phyloP scores from a whole-genome alignment of 2,797 vertebrate species.

The Podargus strigoides region DNA sequence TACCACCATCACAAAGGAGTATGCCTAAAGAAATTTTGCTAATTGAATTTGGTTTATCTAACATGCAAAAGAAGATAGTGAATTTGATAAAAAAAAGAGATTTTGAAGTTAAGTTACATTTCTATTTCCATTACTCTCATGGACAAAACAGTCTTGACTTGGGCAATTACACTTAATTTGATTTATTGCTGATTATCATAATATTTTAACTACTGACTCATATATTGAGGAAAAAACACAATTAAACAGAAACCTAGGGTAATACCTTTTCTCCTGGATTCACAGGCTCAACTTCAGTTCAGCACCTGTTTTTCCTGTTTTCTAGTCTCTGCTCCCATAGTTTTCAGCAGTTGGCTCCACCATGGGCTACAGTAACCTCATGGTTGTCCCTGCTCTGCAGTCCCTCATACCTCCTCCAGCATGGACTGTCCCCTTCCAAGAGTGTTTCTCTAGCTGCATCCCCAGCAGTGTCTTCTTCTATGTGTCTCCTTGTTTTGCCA shows the following conservation, averaged over 20 bases:
- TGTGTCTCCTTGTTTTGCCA: too few species aligned
- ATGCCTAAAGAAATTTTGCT: neutral
- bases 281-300: neutral
- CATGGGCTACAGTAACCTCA: neutral
- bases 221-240: neutral
- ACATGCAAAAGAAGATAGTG: neutral
- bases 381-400: too few species aligned
- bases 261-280: neutral
- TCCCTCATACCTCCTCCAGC: neutral
- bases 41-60: neutral
- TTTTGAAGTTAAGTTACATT: neutral
- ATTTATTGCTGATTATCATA: neutral
- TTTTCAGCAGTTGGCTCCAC: neutral
- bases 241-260: neutral
- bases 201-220: neutral
- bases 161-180: neutral
- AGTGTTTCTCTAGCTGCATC: neutral
- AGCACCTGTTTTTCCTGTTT: neutral
- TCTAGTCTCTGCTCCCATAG: neutral
- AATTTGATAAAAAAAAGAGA: neutral
- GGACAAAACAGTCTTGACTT: neutral
- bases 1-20: neutral
- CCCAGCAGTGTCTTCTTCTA: neutral
- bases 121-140: neutral
- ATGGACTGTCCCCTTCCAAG: neutral